These are phyloP conservation scores for Connochaetes taurinus DNA, from an alignment of 2,113 vertebrate genomes.

Conservation along the genomic window DNA sequence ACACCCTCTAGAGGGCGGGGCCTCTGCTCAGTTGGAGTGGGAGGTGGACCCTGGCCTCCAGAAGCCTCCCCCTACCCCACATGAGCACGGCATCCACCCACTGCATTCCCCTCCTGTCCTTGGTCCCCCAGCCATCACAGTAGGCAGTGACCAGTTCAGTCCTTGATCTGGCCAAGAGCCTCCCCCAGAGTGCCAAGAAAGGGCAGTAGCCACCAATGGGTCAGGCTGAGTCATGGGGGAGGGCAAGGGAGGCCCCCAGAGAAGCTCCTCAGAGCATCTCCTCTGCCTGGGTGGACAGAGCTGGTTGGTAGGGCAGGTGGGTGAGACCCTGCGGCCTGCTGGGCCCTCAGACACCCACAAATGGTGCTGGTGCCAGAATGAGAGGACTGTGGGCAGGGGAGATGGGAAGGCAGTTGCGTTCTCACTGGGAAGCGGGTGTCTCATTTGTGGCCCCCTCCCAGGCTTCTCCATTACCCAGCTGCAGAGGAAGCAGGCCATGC, in stretches of 20 bases:
- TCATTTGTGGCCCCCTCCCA: constrained; percentile 50
- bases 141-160: background rate
- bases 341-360: background rate
- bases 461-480: constrained; percentile 94
- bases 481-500: constrained; percentile 96
- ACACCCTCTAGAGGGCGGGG: background rate
- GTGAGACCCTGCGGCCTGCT: background rate
- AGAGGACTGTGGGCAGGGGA: background rate
- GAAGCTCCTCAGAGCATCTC: background rate
- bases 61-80: background rate
- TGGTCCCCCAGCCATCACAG: background rate
- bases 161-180: background rate
- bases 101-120: background rate
- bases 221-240: too few species aligned
- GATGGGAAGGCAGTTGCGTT: background rate
- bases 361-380: background rate
- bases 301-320: background rate
- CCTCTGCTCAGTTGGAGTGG: background rate
- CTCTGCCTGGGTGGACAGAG: background rate
- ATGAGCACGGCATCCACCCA: background rate
- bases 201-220: too few species aligned
- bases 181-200: background rate
- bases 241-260: background rate
- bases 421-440: background rate
- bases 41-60: background rate